Base-by-base conservation (phyloP, 2,888 invertebrate species). In the Polia nebulosa region DNA sequence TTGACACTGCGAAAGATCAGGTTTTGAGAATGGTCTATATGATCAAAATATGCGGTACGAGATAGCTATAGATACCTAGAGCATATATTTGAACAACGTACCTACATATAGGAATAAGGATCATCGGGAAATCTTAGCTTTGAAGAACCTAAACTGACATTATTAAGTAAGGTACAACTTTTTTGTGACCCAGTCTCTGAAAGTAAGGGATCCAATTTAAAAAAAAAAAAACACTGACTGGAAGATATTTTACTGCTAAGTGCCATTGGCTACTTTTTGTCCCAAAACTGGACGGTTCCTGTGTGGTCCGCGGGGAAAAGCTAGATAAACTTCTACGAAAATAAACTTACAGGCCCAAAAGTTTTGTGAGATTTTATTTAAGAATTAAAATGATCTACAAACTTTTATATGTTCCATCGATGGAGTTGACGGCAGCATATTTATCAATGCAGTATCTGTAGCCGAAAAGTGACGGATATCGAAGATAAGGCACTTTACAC, bases 351-450 rank as follows among this genome's bases (percentile, higher is more conserved):
- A 49, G 27, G 9, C n/a, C 8, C 25, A n/a, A 34, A 47, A 27
- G 27, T 22, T 27, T 8, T 27, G 8, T 27, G 6, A 2, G 8
- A 29, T 27, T 29, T 3, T 0, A n/a, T 11, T 41, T 27, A 2
- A 47, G 6, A 25, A 36, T 17, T 15, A 34, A 53, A 53, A 41
- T 44, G 0, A 17, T 59, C 2, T 68, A 88, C 91, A 79, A 70
- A 95, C 95, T 94, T 88, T 93, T 94, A 58, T 92, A 90, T 3
- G 94, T 91, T 34, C 95, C 95, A 80, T 95, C 95, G 3, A 92
- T 41, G 1, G 93, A 88, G 68, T 88, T 90, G 1, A 95, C 94
- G 0, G 94, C 91, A 2, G 95, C 95, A 61, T 92, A 91, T 68
- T 92, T 91, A 65, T 95, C 94, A 8, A 95, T 92, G 75, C 95